These are phyloP conservation scores for Brachyrhaphis roseni DNA, from an alignment of 2,797 vertebrate species.

Conservation along the genomic window DNA sequence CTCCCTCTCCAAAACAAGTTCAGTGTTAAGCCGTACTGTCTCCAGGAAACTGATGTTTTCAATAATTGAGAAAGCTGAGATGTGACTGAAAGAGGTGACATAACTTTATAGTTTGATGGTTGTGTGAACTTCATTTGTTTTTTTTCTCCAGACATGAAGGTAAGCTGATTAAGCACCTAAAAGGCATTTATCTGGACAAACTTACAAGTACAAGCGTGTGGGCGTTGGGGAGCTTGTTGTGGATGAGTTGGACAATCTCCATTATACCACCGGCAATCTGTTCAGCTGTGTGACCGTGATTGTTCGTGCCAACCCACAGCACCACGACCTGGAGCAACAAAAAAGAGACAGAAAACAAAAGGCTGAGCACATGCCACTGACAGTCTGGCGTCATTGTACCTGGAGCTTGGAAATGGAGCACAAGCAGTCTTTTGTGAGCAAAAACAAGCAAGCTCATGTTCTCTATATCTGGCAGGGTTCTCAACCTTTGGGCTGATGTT, in stretches of 20 bases:
- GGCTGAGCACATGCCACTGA: conserved; percentile 4
- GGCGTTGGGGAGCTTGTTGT: conserved; percentile 86
- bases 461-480: conserved; percentile 29
- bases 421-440: conserved; percentile 50
- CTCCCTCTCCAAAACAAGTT: background rate
- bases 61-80: conserved; percentile 18
- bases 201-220: conserved; percentile 88
- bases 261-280: conserved; percentile 88
- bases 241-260: conserved; percentile 85
- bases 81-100: background rate
- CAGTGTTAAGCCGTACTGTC: background rate
- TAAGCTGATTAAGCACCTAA: conserved; percentile 1
- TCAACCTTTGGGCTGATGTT: conserved; percentile 91
- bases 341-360: conserved; percentile 26
- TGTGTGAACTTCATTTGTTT: conserved; percentile 24
- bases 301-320: conserved; percentile 93
- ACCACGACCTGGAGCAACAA: conserved; percentile 85
- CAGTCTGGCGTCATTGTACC: conserved; percentile 9
- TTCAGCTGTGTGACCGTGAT: conserved; percentile 87
- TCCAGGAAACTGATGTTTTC: conserved; percentile 1
- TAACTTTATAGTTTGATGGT: conserved; percentile 15
- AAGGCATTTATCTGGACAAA: conserved; percentile 34
- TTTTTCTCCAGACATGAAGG: conserved; percentile 13
- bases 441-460: conserved; percentile 46
- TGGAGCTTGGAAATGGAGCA: conserved; percentile 21